These are phyloP conservation scores for Micoletzkya japonica DNA, from an alignment of 2,888 invertebrate species.

Conservation along the genomic window DNA sequence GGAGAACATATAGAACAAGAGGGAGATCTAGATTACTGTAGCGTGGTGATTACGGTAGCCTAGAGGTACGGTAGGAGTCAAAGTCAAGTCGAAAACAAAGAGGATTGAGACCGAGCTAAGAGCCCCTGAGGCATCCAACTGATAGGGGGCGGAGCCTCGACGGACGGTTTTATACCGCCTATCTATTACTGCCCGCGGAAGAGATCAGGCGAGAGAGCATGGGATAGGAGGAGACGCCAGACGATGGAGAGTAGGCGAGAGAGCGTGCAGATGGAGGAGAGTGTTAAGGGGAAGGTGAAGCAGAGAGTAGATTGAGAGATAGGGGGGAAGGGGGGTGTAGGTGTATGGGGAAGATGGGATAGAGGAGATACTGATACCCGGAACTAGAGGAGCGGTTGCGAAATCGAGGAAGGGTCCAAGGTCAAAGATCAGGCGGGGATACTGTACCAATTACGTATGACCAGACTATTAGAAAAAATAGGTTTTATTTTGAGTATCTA, in stretches of 20 bases:
- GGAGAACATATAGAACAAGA: background rate
- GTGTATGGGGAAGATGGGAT: background rate
- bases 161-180: no score
- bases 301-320: constrained; percentile 25
- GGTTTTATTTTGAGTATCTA: background rate
- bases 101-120: no score
- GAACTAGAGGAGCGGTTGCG: background rate
- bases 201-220: no score
- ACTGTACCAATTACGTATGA: no score
- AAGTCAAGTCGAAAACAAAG: no score
- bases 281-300: background rate
- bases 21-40: background rate
- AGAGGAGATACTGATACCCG: background rate
- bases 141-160: no score
- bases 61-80: no score
- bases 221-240: background rate
- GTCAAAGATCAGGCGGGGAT: no score
- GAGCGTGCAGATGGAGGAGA: background rate
- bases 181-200: no score
- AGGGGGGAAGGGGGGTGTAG: background rate
- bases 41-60: no score
- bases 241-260: constrained; percentile 7
- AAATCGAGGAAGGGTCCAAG: no score
- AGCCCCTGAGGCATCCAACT: no score
- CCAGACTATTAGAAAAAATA: background rate